Percentiles rank a stretch among this genome's conserved stretches.
Conservation (phyloP, 2,888 invertebrate genomes). For the Bombyx huttoni region DNA sequence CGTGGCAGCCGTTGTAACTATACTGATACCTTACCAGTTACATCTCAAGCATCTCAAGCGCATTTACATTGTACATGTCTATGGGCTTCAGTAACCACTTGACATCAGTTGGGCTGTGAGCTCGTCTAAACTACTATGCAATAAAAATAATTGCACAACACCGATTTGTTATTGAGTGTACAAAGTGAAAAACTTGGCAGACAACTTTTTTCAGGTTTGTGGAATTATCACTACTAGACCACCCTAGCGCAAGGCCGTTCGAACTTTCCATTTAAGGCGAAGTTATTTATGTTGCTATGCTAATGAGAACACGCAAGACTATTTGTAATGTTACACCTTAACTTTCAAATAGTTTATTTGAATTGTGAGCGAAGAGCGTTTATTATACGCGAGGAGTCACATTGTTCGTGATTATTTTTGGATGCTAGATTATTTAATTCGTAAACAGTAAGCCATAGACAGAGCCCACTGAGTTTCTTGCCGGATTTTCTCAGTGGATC, state of each 20-base stretch:
- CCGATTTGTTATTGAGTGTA: background rate
- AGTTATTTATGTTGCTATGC: slow-evolving; percentile 3
- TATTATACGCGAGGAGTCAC: background rate
- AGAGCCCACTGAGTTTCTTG: too few species aligned
- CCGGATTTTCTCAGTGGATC: too few species aligned
- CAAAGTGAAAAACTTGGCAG: slow-evolving; percentile 11
- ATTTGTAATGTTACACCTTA: slow-evolving; percentile 6
- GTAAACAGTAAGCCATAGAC: too few species aligned
- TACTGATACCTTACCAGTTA: too few species aligned
- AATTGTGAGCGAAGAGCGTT: background rate
- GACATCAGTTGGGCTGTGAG: too few species aligned
- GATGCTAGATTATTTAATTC: too few species aligned
- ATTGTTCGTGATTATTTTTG: background rate
- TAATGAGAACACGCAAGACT: slow-evolving; percentile 19
- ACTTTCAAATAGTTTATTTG: background rate
- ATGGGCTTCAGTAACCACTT: too few species aligned
- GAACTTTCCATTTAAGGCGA: slow-evolving; percentile 29
- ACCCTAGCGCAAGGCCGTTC: slow-evolving; percentile 25
- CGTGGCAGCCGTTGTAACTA: too few species aligned
- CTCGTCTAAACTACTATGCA: too few species aligned
- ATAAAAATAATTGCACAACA: background rate
- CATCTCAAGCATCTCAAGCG: too few species aligned
- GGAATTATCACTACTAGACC: slow-evolving; percentile 3
- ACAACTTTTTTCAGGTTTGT: slow-evolving; percentile 10
- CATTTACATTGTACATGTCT: too few species aligned